Conservation (phyloP, 2,113 vertebrate species). For the Lampris megalopsis region DNA sequence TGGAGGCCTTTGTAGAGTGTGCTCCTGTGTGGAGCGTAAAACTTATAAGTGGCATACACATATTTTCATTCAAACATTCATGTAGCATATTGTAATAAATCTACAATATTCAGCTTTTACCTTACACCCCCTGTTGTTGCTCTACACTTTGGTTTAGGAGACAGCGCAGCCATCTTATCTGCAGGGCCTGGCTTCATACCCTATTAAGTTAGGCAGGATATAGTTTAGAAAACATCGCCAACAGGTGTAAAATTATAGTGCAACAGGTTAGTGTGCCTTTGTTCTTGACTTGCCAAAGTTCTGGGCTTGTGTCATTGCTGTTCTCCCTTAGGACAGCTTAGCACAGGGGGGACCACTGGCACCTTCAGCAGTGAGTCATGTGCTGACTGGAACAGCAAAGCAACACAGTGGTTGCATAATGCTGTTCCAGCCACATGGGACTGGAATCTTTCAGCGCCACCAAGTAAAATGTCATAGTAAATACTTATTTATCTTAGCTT, state of each 20-base stretch:
- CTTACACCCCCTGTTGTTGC: background rate
- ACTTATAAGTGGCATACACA: background rate
- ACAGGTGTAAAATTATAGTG: background rate
- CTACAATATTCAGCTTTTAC: background rate
- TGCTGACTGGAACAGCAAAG: background rate
- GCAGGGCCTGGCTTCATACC: background rate
- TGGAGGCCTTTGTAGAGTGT: slow-evolving; percentile 5
- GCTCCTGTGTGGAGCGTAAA: background rate
- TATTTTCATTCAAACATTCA: slow-evolving; percentile 14
- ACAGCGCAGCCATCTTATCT: background rate
- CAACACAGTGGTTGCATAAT: background rate
- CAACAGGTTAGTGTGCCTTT: background rate
- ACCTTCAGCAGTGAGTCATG: background rate
- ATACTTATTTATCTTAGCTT: too few relatives aligned
- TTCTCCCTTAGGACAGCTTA: background rate
- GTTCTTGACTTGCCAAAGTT: background rate
- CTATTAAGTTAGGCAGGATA: background rate
- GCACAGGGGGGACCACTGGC: background rate
- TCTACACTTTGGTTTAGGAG: background rate
- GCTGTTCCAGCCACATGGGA: background rate
- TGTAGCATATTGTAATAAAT: background rate
- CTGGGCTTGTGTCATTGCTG: background rate
- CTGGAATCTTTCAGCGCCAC: background rate
- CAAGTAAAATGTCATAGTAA: too few relatives aligned
- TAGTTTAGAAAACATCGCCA: background rate